Evolutionary conservation across 2,888 invertebrate genomes (phyloP).

Genomic region (Stenodema calcarata): DNA sequence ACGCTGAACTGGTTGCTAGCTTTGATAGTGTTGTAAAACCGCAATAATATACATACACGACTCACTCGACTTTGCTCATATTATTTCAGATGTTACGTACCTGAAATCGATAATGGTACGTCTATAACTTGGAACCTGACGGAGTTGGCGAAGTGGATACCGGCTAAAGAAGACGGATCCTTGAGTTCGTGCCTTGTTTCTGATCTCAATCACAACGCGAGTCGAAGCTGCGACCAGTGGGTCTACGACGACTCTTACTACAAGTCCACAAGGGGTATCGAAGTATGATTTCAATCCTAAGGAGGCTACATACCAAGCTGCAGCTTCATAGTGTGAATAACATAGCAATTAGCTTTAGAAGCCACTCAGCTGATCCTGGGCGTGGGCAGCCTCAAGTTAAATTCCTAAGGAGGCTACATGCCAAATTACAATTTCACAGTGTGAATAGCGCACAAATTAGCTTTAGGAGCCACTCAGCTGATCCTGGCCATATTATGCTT

Average conservation of each 20-base stretch:
- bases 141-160: slow-evolving; percentile 66
- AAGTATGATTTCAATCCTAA: slow-evolving; percentile 12
- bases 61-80: neutral
- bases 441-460: too few relatives aligned
- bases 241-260: slow-evolving; percentile 71
- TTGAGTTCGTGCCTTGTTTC: slow-evolving; percentile 71
- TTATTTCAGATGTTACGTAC: slow-evolving; percentile 66
- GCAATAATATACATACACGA: too few relatives aligned
- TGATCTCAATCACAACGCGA: slow-evolving; percentile 60
- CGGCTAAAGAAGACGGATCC: slow-evolving; percentile 66
- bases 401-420: too few relatives aligned
- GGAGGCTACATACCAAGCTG: neutral
- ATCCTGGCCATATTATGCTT: too few relatives aligned
- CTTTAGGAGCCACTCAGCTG: too few relatives aligned
- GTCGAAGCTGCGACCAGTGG: slow-evolving; percentile 64
- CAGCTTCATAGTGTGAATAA: too few relatives aligned
- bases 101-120: slow-evolving; percentile 65
- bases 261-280: slow-evolving; percentile 24
- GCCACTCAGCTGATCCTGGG: too few relatives aligned
- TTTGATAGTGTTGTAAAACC: too few relatives aligned
- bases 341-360: too few relatives aligned
- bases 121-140: slow-evolving; percentile 65
- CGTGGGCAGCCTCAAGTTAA: too few relatives aligned
- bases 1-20: too few relatives aligned
- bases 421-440: too few relatives aligned